Base-by-base conservation (phyloP, 2,797 vertebrate genomes). In the Dromococcyx pavoninus region DNA sequence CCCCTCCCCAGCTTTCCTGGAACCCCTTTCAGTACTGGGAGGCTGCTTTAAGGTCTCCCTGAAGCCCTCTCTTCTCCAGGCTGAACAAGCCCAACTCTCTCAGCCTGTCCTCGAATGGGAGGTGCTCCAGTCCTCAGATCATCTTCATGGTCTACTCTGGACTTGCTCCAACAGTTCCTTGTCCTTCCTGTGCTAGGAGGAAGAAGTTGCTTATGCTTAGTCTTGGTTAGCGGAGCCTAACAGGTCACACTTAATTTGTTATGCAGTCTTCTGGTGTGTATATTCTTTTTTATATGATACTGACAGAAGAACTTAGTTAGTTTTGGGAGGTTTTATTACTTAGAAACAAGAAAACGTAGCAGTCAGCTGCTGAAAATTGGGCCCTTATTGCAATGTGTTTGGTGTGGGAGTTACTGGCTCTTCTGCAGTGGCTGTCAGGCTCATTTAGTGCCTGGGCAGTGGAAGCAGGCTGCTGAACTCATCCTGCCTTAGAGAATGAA, bases 351-450 rank as follows among this genome's bases (percentile, higher is more conserved):
- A 37, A 39, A 64, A 66, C 66, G 13, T 12, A 56, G 19, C 13
- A 39, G 33, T 35, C 13, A 53, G 32, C 33, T 78, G 53, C 66
- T 48, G 73, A 41, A 56, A 64, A 35, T 37, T 13, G 83, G 46
- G 13, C 23, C 39, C 3, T 41, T 66, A 0, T 4, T 17, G 2
- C 60, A 10, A 5, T 19, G 22, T 24, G 33, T 15, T 41, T 13
- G 30, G 3, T 6, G 15, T 39, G 69, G 37, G 37, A 53, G 17
- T 14, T 64, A 9, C 19, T 27, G 2, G 2, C 21, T 84, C 11
- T 23, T 21, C 48, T 30, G 0, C 2, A 0, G 11, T 30, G 18
- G 16, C 9, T 46, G 54, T 35, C 2, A 15, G 56, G 41, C 33
- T 71, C 13, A 4, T 39, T 66, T 22, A 4, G 1, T 33, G 39